Conservation (phyloP, 2,888 invertebrate genomes). For the Apodemia mormo region DNA sequence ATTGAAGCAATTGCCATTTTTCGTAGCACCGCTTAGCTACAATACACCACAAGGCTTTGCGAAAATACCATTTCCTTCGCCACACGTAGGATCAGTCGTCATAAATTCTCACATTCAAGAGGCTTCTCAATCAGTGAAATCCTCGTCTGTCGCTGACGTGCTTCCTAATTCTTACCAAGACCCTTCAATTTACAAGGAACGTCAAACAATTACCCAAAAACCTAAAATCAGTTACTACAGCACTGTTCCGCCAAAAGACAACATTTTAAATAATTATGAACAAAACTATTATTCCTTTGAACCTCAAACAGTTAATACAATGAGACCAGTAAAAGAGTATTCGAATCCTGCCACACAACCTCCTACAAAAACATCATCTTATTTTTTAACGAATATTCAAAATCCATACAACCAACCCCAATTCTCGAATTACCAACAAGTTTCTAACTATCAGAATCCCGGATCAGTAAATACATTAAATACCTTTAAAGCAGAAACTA, state of each 20-base stretch:
- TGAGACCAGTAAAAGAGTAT: constrained; percentile 52
- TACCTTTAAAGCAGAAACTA: constrained; percentile 52
- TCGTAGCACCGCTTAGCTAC: constrained; percentile 92
- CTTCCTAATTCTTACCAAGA: constrained; percentile 52
- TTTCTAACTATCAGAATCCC: constrained; percentile 45
- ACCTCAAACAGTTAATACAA: constrained; percentile 64
- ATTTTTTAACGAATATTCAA: constrained; percentile 54
- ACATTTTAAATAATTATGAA: constrained; percentile 49
- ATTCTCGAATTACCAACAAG: constrained; percentile 49
- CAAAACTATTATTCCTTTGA: constrained; percentile 70
- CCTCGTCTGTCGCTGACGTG: constrained; percentile 43
- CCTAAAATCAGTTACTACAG: constrained; percentile 68
- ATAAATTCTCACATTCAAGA: constrained; percentile 81
- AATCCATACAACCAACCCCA: constrained; percentile 55
- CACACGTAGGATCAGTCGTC: constrained; percentile 93
- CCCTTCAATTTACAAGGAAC: constrained; percentile 47
- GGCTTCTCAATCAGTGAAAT: constrained; percentile 42
- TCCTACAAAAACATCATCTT: constrained; percentile 56
- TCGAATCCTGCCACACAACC: constrained; percentile 38
- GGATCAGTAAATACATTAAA: constrained; percentile 45
- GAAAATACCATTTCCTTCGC: constrained; percentile 92
- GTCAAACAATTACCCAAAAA: constrained; percentile 63
- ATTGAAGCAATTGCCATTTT: constrained; percentile 89
- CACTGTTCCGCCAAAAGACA: constrained; percentile 63
- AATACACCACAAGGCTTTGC: constrained; percentile 92